Evolutionary conservation across 2,797 vertebrate genomes (phyloP).

Genomic region (Hemitrygon akajei): DNA sequence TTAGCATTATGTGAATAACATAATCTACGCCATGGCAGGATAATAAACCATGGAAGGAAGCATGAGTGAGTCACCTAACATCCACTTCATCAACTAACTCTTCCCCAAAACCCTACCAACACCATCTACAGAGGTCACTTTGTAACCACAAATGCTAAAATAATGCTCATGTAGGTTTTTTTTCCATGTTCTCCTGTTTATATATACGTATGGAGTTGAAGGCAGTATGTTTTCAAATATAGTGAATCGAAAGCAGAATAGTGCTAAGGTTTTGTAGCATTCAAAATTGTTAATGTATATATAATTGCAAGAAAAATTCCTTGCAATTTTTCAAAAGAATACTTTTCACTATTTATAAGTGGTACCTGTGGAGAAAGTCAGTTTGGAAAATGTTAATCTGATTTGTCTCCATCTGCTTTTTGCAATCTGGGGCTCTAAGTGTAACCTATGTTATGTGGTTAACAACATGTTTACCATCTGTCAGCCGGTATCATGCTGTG

Average conservation of each 20-base stretch:
- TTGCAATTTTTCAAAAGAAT: background rate
- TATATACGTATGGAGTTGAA: background rate
- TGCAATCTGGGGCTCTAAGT: conserved; percentile 26
- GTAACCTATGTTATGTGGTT: conserved; percentile 27
- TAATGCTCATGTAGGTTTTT: background rate
- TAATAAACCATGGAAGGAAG: conserved; percentile 1
- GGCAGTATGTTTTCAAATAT: background rate
- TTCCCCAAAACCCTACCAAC: too few species aligned
- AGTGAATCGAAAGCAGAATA: background rate
- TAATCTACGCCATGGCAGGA: background rate
- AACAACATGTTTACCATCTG: conserved; percentile 27
- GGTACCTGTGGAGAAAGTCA: conserved; percentile 3
- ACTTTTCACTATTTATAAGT: background rate
- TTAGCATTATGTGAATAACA: background rate
- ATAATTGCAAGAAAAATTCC: background rate
- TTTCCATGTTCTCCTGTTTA: background rate
- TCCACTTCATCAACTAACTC: background rate
- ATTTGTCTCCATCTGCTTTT: conserved; percentile 10
- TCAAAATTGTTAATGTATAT: background rate
- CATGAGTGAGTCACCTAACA: background rate
- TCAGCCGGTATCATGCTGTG: conserved; percentile 17
- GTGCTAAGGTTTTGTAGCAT: background rate
- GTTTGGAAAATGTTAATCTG: conserved; percentile 16
- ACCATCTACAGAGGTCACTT: background rate
- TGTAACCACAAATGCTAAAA: background rate